These are phyloP conservation scores for Maccullochella peelii DNA, from an alignment of 2,113 vertebrate genomes.

Conservation along the genomic window DNA sequence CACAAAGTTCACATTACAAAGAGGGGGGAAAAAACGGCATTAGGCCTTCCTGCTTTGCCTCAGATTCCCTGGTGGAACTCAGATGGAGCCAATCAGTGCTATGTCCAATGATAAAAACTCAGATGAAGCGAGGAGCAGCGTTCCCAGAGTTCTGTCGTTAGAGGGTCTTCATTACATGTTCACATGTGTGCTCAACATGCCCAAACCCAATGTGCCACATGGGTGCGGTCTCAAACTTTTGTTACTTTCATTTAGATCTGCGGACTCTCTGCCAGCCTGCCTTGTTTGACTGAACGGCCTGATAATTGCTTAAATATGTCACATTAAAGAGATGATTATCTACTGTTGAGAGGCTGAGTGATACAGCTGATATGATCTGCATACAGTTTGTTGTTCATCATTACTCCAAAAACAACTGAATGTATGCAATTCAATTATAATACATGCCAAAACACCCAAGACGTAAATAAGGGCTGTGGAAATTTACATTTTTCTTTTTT, in stretches of 20 bases:
- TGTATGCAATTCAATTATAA: background rate
- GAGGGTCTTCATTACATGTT: conserved; percentile 48
- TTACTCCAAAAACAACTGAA: background rate
- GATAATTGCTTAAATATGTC: conserved; percentile 70
- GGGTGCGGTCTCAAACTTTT: conserved; percentile 48
- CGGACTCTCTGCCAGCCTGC: conserved; percentile 44
- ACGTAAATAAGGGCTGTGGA: background rate
- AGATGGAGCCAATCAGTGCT: conserved; percentile 47
- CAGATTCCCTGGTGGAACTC: conserved; percentile 17
- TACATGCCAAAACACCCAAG: background rate
- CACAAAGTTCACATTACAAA: conserved; percentile 8
- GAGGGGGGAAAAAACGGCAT: background rate
- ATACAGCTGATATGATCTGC: conserved; percentile 19
- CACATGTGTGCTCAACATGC: conserved; percentile 73
- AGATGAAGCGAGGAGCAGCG: conserved; percentile 11
- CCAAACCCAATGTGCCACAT: conserved; percentile 29
- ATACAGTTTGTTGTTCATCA: conserved; percentile 25
- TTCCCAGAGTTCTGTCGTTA: conserved; percentile 48
- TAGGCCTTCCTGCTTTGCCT: background rate
- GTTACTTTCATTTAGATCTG: conserved; percentile 36
- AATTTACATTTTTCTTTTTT: background rate
- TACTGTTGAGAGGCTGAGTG: conserved; percentile 9
- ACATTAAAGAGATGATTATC: conserved; percentile 45
- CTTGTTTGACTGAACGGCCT: conserved; percentile 44
- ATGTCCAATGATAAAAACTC: conserved; percentile 22